Conservation (phyloP, 2,888 invertebrate genomes). For the Tetropium fuscum region DNA sequence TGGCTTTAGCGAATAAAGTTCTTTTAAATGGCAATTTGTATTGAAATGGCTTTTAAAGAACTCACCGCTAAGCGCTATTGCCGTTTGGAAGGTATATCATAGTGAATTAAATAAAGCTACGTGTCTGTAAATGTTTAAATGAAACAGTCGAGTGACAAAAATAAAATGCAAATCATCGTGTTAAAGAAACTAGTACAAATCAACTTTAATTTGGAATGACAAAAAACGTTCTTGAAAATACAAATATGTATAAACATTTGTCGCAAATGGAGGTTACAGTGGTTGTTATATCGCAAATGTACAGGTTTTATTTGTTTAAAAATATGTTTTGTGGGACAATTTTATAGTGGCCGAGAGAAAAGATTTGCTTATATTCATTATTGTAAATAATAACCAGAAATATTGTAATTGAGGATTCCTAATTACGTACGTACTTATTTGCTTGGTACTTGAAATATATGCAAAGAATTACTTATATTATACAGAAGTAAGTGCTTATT, state of each 20-base stretch:
- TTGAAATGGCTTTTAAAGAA: constrained; percentile 20
- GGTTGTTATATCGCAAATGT: background rate
- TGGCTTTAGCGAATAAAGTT: constrained; percentile 6
- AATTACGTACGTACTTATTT: no score
- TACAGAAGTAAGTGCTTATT: no score
- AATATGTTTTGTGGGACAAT: background rate
- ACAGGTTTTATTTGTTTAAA: background rate
- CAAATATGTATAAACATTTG: background rate
- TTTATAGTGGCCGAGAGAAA: no score
- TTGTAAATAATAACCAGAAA: no score
- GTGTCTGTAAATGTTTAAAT: constrained; percentile 15
- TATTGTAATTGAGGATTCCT: no score
- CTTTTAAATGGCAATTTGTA: constrained; percentile 15
- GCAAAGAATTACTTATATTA: no score
- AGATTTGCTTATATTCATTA: no score
- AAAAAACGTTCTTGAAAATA: background rate
- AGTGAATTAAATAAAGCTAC: background rate
- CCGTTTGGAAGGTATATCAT: constrained; percentile 15
- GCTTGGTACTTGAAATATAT: no score
- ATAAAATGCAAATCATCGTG: constrained; percentile 23
- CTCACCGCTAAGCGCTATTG: constrained; percentile 2
- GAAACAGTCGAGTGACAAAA: constrained; percentile 17
- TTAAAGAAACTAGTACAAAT: constrained; percentile 4
- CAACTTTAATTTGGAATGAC: background rate
- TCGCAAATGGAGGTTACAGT: background rate